Percentiles rank a stretch among this genome's conserved stretches.
Evolutionary conservation across 2,888 invertebrate genomes (phyloP).

Genomic region (Magallana nippona): DNA sequence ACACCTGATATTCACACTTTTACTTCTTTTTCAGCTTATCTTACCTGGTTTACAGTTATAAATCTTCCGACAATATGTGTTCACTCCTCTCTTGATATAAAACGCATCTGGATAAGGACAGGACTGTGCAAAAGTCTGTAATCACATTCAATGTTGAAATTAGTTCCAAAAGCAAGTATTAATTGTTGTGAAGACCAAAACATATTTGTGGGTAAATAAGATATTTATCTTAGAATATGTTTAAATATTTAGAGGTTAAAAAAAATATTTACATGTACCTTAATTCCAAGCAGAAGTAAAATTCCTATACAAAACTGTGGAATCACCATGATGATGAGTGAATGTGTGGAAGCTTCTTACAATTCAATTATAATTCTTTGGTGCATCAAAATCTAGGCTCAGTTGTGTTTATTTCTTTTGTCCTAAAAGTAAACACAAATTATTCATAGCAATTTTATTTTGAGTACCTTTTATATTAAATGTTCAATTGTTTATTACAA

Average conservation of each 20-base stretch:
- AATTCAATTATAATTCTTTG: no score
- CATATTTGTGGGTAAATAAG: neutral
- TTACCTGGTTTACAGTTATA: constrained; percentile 12
- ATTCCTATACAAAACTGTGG: neutral
- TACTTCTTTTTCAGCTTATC: no score
- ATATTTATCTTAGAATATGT: neutral
- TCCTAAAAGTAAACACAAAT: no score
- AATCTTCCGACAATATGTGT: neutral
- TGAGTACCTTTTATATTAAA: no score
- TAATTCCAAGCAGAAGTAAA: neutral
- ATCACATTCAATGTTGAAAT: neutral
- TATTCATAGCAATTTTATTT: no score
- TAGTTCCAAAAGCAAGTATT: neutral
- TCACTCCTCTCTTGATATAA: neutral
- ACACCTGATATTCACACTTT: no score
- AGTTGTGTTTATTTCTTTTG: no score
- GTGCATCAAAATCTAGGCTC: no score
- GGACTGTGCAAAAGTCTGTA: constrained; percentile 1
- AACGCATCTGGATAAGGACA: neutral
- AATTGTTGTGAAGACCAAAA: neutral
- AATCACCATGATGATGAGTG: constrained; percentile 13
- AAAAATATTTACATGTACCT: neutral
- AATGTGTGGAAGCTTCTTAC: no score
- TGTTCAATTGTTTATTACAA: no score
- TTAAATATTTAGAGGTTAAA: neutral